Conservation (phyloP, 2,113 vertebrate genomes). For the Corythornis vintsioides region DNA sequence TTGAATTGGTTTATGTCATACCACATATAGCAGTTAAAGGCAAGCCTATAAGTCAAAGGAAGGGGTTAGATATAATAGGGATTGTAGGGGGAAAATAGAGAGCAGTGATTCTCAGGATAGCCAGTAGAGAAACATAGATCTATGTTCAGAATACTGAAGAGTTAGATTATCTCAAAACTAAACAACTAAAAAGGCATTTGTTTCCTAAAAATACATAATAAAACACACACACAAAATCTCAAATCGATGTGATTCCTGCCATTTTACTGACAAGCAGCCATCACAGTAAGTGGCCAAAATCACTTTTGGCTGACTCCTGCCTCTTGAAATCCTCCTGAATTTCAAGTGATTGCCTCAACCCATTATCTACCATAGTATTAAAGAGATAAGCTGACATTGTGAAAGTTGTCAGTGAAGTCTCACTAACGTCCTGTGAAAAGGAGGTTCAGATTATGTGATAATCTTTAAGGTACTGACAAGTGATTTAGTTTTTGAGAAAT, state of each 20-base stretch:
- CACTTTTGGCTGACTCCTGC: neutral
- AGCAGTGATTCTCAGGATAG: neutral
- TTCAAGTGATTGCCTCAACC: neutral
- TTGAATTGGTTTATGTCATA: neutral
- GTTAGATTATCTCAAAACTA: neutral
- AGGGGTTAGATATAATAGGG: neutral
- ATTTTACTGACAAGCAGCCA: neutral
- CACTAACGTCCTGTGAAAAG: neutral
- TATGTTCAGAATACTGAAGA: neutral
- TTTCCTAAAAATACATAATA: neutral
- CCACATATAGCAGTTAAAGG: neutral
- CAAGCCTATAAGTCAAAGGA: neutral
- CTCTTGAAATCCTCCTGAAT: slow-evolving; percentile 8
- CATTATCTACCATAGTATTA: neutral
- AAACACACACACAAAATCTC: neutral
- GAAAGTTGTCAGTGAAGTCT: slow-evolving; percentile 6
- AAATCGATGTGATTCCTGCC: neutral
- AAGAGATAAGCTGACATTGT: neutral
- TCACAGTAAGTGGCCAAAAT: slow-evolving; percentile 19
- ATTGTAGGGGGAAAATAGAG: neutral
- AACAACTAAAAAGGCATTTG: neutral
- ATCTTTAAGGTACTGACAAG: slow-evolving; percentile 29
- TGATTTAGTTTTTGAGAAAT: slow-evolving; percentile 19
- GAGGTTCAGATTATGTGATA: neutral
- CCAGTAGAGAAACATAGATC: neutral